These are phyloP conservation scores for Nannoperca australis DNA, from an alignment of 2,797 vertebrate genomes.

Conservation along the genomic window DNA sequence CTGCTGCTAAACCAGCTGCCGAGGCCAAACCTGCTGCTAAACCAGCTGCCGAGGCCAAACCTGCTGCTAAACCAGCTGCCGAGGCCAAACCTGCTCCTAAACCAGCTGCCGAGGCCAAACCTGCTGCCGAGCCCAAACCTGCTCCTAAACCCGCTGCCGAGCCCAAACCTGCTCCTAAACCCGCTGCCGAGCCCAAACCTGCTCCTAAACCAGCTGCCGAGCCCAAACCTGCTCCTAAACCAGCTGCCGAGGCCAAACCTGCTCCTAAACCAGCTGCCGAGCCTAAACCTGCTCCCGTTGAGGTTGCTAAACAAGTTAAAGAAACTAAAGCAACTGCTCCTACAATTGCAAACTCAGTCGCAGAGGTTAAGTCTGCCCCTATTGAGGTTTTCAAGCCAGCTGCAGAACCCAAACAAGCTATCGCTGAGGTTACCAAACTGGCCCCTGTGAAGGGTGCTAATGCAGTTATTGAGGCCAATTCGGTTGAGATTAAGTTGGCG, in stretches of 20 bases:
- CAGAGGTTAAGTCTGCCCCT: neutral
- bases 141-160: neutral
- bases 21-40: neutral
- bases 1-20: neutral
- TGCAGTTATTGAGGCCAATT: slow-evolving; percentile 3
- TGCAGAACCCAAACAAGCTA: neutral
- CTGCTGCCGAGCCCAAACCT: neutral
- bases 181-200: neutral
- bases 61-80: neutral
- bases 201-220: neutral
- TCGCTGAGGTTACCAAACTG: slow-evolving; percentile 3
- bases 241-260: neutral
- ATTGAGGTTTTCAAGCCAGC: neutral
- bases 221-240: slow-evolving; percentile 8
- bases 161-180: neutral
- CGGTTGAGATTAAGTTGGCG: slow-evolving; percentile 19
- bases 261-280: neutral
- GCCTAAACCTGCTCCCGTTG: neutral
- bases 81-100: neutral
- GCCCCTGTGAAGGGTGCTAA: slow-evolving; percentile 8
- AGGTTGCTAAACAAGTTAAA: neutral
- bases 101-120: neutral
- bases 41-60: neutral
- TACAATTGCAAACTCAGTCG: neutral
- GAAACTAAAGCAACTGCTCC: neutral